Evolutionary conservation across 2,888 invertebrate species (phyloP).

Genomic region (Urechis unicinctus): DNA sequence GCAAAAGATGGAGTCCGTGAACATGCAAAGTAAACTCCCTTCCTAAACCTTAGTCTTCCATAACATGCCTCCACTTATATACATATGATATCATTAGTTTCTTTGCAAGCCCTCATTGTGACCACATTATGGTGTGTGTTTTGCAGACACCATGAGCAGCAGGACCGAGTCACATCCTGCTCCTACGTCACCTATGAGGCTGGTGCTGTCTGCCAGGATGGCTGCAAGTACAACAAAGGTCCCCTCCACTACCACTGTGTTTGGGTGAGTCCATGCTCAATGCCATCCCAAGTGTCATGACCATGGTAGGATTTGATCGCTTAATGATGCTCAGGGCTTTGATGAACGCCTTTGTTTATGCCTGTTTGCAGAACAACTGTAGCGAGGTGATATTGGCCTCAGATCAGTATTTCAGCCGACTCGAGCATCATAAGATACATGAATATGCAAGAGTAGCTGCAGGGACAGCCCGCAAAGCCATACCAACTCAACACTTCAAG

Average conservation of each 20-base stretch:
- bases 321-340: too few species aligned
- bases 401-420: slow-evolving; percentile 52
- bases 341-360: too few species aligned
- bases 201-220: slow-evolving; percentile 55
- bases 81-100: too few species aligned
- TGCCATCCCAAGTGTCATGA: too few species aligned
- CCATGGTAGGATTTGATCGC: background rate
- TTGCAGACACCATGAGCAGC: slow-evolving; percentile 71
- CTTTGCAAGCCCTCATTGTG: too few species aligned
- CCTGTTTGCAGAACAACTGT: slow-evolving; percentile 27
- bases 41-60: too few species aligned
- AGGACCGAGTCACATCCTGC: slow-evolving; percentile 76
- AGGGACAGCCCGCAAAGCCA: slow-evolving; percentile 21
- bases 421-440: slow-evolving; percentile 83
- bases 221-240: slow-evolving; percentile 54
- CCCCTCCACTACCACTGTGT: slow-evolving; percentile 84
- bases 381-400: slow-evolving; percentile 55
- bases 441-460: slow-evolving; percentile 57
- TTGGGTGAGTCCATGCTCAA: slow-evolving; percentile 68
- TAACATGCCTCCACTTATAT: background rate
- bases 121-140: slow-evolving; percentile 3
- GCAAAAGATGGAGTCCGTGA: slow-evolving; percentile 67
- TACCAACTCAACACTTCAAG: slow-evolving; percentile 4
- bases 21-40: slow-evolving; percentile 65
- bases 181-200: slow-evolving; percentile 63